Percentiles rank a stretch among this genome's conserved stretches.
Conservation (phyloP, 2,113 vertebrate genomes). For the Hymenochirus boettgeri region DNA sequence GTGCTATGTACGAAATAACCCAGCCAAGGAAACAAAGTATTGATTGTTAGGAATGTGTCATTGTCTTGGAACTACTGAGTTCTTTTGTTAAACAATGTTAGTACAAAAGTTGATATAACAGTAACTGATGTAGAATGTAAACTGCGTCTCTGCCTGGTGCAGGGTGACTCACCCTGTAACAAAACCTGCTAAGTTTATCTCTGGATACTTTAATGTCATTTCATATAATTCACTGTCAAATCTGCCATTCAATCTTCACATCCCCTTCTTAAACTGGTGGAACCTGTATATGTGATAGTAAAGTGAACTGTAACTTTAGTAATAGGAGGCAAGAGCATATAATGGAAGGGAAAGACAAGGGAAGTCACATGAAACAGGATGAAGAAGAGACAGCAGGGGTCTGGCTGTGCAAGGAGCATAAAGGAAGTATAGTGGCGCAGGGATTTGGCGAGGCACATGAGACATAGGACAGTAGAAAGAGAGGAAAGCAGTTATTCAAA, state of each 20-base stretch:
- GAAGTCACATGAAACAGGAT: too few species aligned
- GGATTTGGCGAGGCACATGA: too few species aligned
- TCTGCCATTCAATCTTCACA: too few species aligned
- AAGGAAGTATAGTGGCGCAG: too few species aligned
- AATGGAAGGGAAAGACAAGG: too few species aligned
- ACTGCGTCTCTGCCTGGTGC: slow-evolving; percentile 59
- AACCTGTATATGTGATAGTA: neutral
- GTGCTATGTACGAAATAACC: slow-evolving; percentile 1
- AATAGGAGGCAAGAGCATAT: too few species aligned
- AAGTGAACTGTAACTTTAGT: neutral
- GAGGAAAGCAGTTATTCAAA: too few species aligned
- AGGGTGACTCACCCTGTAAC: slow-evolving; percentile 48
- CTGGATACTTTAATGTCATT: slow-evolving; percentile 41
- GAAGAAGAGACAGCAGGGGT: too few species aligned
- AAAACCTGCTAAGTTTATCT: slow-evolving; percentile 47
- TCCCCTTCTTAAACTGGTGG: slow-evolving; percentile 44
- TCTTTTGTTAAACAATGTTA: slow-evolving; percentile 55
- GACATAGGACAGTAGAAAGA: too few species aligned
- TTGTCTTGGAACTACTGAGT: slow-evolving; percentile 51
- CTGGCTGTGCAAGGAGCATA: too few species aligned
- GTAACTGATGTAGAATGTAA: slow-evolving; percentile 44
- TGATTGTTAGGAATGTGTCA: slow-evolving; percentile 46
- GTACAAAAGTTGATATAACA: slow-evolving; percentile 46
- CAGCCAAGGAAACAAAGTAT: slow-evolving; percentile 45
- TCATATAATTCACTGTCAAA: slow-evolving; percentile 49